These are phyloP conservation scores for Pammene fasciana DNA, from an alignment of 2,888 invertebrate genomes.

Conservation along the genomic window DNA sequence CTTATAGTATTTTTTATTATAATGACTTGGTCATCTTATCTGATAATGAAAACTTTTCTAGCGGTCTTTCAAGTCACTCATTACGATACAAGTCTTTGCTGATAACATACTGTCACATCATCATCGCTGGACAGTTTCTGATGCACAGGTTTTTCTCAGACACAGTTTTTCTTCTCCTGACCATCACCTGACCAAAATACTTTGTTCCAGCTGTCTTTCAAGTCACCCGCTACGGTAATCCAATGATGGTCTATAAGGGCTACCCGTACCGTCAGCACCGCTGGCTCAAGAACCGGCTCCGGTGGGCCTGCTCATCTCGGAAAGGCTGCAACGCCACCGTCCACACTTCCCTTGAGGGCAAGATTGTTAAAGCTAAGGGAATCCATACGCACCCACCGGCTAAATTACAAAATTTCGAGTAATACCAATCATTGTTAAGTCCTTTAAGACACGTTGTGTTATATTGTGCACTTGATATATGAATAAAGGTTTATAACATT, in stretches of 20 bases:
- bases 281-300: slow-evolving; percentile 14
- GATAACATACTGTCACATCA: too few species aligned
- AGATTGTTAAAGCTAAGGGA: slow-evolving; percentile 45
- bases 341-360: slow-evolving; percentile 43
- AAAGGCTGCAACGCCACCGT: slow-evolving; percentile 49
- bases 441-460: too few species aligned
- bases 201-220: slow-evolving; percentile 21
- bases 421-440: too few species aligned
- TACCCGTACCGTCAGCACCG: slow-evolving; percentile 32
- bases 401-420: too few species aligned
- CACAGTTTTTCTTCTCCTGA: background rate
- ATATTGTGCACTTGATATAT: too few species aligned
- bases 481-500: background rate
- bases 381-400: slow-evolving; percentile 45
- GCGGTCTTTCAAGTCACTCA: too few species aligned
- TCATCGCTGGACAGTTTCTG: too few species aligned
- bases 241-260: slow-evolving; percentile 27
- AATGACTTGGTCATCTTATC: too few species aligned
- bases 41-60: too few species aligned
- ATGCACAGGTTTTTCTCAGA: too few species aligned
- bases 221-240: slow-evolving; percentile 29
- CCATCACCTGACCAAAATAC: background rate
- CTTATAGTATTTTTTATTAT: too few species aligned
- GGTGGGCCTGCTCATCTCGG: slow-evolving; percentile 51
- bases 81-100: too few species aligned